Percentiles rank a stretch among this genome's conserved stretches.
Conservation (phyloP, 2,888 invertebrate species). For the Steromphala cineraria region DNA sequence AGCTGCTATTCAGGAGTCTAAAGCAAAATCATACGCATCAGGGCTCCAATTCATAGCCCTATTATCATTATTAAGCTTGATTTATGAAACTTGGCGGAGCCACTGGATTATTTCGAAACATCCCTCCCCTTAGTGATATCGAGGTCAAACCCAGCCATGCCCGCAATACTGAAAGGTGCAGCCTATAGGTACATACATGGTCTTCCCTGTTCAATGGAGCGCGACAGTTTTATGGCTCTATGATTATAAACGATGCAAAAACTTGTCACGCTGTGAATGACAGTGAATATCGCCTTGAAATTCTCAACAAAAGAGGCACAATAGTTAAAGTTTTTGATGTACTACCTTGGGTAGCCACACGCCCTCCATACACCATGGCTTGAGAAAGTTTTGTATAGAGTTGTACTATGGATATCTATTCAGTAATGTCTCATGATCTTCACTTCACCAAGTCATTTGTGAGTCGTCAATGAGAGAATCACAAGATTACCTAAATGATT, state of each 20-base stretch:
- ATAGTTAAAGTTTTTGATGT: too few species aligned
- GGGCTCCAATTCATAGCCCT: not conserved
- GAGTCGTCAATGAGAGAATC: too few species aligned
- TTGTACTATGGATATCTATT: too few species aligned
- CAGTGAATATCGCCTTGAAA: too few species aligned
- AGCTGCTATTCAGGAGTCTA: not conserved
- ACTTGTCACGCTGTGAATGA: not conserved
- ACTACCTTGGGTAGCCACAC: too few species aligned
- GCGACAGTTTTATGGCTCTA: not conserved
- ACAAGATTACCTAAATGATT: too few species aligned
- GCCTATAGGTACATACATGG: not conserved
- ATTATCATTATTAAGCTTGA: conserved; percentile 20
- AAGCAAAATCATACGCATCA: not conserved
- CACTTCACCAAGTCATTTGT: too few species aligned
- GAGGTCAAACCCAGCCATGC: not conserved
- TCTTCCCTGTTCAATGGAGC: not conserved
- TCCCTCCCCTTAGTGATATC: not conserved
- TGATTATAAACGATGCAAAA: not conserved
- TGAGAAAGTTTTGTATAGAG: too few species aligned
- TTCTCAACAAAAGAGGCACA: too few species aligned
- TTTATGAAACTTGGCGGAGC: conserved; percentile 1
- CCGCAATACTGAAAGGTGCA: not conserved
- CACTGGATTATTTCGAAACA: not conserved
- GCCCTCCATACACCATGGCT: too few species aligned
- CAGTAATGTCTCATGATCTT: too few species aligned